These are phyloP conservation scores for Nipponia nippon DNA, from an alignment of 2,113 vertebrate species.

Conservation along the genomic window DNA sequence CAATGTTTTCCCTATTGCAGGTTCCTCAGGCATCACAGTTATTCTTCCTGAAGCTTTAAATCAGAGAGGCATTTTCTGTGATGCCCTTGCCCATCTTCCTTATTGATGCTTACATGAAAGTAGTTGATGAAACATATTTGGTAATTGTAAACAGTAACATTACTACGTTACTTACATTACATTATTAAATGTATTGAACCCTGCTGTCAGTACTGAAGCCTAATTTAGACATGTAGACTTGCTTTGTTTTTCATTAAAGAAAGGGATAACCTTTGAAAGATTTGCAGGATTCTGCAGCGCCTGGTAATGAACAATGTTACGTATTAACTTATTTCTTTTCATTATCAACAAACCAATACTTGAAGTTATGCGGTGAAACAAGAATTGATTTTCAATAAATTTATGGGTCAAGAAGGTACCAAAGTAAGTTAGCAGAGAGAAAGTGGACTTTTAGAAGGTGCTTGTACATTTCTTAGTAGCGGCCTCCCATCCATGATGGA, in stretches of 20 bases:
- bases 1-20: neutral
- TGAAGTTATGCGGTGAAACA: neutral
- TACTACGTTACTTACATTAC: neutral
- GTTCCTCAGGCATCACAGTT: neutral
- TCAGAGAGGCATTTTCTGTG: neutral
- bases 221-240: neutral
- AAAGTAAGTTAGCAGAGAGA: neutral
- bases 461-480: slow-evolving; percentile 28
- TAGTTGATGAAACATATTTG: neutral
- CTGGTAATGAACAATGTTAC: neutral
- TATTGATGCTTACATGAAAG: neutral
- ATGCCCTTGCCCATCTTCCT: neutral
- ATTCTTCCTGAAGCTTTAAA: neutral
- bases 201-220: neutral
- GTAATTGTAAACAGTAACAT: neutral
- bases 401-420: neutral
- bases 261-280: neutral
- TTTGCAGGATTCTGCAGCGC: neutral
- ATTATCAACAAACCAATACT: neutral
- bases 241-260: neutral
- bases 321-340: neutral
- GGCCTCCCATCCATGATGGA: neutral
- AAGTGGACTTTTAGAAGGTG: slow-evolving; percentile 21
- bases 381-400: slow-evolving; percentile 42
- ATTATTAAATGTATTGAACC: neutral